These are phyloP conservation scores for Oncorhynchus clarkii DNA, from an alignment of 2,113 vertebrate genomes.

Conservation along the genomic window DNA sequence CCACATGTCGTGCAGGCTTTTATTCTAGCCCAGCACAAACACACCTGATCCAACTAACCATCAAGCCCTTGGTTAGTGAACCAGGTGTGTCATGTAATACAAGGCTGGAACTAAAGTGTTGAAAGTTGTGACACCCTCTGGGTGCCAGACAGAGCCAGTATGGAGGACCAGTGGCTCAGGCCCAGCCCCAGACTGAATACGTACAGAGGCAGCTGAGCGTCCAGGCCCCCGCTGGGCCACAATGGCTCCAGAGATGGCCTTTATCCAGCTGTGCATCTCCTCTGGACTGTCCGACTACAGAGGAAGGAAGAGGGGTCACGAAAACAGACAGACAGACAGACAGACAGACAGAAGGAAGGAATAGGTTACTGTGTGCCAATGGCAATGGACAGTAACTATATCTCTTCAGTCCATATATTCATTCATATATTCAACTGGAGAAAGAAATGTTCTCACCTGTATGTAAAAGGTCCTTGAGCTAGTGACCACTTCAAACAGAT, in stretches of 20 bases:
- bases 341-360: neutral
- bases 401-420: neutral
- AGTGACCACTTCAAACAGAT: constrained; percentile 96
- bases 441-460: constrained; percentile 77
- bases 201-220: constrained; percentile 85
- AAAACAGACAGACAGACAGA: neutral
- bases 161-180: neutral
- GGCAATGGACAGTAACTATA: neutral
- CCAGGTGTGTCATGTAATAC: neutral
- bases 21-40: neutral
- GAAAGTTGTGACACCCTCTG: neutral
- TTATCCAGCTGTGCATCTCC: constrained; percentile 98
- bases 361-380: neutral
- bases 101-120: neutral
- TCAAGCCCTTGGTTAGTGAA: neutral
- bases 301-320: constrained; percentile 10
- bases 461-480: constrained; percentile 92
- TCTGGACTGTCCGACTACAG: constrained; percentile 91
- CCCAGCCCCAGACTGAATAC: constrained; percentile 48
- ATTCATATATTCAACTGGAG: no score
- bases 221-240: constrained; percentile 93
- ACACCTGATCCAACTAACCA: neutral
- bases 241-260: constrained; percentile 92
- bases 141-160: neutral
- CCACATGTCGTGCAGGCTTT: neutral